Conservation (phyloP, 2,113 vertebrate genomes). For the Acanthochromis polyacanthus region DNA sequence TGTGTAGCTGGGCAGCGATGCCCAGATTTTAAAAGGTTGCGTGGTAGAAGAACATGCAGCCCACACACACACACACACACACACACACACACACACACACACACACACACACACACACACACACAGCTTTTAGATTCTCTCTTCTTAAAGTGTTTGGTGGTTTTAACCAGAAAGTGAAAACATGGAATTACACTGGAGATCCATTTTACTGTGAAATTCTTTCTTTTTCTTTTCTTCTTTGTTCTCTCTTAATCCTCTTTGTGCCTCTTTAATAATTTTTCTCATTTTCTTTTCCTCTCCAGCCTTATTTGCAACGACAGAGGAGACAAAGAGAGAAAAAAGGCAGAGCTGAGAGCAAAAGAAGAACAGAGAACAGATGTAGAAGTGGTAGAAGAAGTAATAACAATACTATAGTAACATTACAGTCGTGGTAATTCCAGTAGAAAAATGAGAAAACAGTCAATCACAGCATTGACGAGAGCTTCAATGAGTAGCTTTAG, state of each 20-base stretch:
- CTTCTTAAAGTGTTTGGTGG: constrained; percentile 31
- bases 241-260: constrained; percentile 45
- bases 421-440: too few relatives aligned
- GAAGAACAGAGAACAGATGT: background rate
- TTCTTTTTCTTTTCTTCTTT: background rate
- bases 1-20: constrained; percentile 42
- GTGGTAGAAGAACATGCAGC: constrained; percentile 32
- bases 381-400: background rate
- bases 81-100: background rate
- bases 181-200: constrained; percentile 36
- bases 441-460: too few relatives aligned
- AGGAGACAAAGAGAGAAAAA: constrained; percentile 1
- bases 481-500: too few relatives aligned
- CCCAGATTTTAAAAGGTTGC: constrained; percentile 55
- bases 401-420: too few relatives aligned
- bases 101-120: constrained; percentile 27
- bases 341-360: background rate
- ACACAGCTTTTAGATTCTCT: constrained; percentile 42
- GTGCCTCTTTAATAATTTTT: constrained; percentile 38
- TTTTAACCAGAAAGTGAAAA: constrained; percentile 51
- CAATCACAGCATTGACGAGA: too few relatives aligned
- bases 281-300: constrained; percentile 19
- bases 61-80: constrained; percentile 31
- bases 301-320: constrained; percentile 30
- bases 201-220: constrained; percentile 46